Percentiles rank a stretch among this genome's conserved stretches.
Conservation (phyloP, 1,140 invertebrate genomes). For the Macrosteles quadrilineatus region DNA sequence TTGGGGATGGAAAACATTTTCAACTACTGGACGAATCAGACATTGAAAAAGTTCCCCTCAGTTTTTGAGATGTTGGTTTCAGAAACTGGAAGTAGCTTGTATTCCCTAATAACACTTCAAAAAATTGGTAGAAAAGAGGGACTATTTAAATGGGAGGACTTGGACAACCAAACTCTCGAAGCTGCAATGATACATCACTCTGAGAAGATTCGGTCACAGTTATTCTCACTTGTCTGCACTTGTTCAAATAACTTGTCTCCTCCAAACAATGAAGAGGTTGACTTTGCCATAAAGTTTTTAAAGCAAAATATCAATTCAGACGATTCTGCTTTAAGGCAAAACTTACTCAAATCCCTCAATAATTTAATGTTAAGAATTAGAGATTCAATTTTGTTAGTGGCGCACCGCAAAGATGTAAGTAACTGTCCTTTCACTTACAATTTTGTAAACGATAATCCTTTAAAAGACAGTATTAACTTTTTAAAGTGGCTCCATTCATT, state of each 20-base stretch:
- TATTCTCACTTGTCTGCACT: conserved; percentile 37
- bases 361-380: conserved; percentile 33
- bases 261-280: conserved; percentile 35
- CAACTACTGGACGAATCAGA: conserved; percentile 40
- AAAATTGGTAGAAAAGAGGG: conserved; percentile 39
- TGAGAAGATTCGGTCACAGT: conserved; percentile 22
- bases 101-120: conserved; percentile 24
- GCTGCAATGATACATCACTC: background rate
- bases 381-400: conserved; percentile 37
- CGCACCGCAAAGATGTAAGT: no score
- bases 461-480: conserved; percentile 45
- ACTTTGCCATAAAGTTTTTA: conserved; percentile 36
- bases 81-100: conserved; percentile 8
- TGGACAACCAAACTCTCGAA: conserved; percentile 4
- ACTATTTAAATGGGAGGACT: conserved; percentile 31
- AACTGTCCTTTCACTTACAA: no score
- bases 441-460: no score
- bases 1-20: conserved; percentile 39
- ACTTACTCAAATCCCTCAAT: conserved; percentile 34
- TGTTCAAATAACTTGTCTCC: conserved; percentile 33
- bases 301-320: conserved; percentile 40
- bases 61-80: conserved; percentile 21
- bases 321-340: conserved; percentile 36
- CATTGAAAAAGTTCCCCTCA: conserved; percentile 37
- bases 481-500: conserved; percentile 55